Percentiles rank a stretch among this genome's conserved stretches.
These are phyloP conservation scores for Apantesis nais DNA, from an alignment of 2,888 invertebrate genomes.

Conservation along the genomic window DNA sequence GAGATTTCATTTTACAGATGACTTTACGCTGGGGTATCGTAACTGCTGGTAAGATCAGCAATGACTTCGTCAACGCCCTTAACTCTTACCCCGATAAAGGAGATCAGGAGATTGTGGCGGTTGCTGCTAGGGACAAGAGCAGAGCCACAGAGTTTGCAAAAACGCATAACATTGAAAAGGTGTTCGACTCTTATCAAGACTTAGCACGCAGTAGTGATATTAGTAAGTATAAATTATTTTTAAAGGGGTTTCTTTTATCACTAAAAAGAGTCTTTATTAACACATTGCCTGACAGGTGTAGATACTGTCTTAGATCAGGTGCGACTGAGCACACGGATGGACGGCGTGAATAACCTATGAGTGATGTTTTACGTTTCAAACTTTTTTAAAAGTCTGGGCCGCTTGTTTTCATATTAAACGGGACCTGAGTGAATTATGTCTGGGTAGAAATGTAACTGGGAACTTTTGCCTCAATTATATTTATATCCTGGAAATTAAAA, in stretches of 20 bases:
- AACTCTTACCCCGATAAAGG: conserved; percentile 85
- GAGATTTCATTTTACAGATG: conserved; percentile 61
- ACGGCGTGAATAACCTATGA: background rate
- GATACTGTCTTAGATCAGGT: background rate
- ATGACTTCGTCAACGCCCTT: conserved; percentile 92
- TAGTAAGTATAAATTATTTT: conserved; percentile 79
- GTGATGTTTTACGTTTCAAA: background rate
- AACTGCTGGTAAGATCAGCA: conserved; percentile 92
- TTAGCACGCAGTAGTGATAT: conserved; percentile 90
- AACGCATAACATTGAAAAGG: conserved; percentile 87
- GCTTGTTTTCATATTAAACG: too few relatives aligned
- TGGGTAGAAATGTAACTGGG: too few relatives aligned
- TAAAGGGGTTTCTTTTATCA: background rate
- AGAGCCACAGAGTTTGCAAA: conserved; percentile 91
- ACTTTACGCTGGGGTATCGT: conserved; percentile 93
- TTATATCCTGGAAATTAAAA: too few relatives aligned
- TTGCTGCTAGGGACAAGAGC: conserved; percentile 89
- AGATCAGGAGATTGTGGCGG: conserved; percentile 90
- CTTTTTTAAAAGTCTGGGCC: too few relatives aligned
- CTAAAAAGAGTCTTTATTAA: background rate
- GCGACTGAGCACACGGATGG: background rate
- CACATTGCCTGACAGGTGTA: background rate
- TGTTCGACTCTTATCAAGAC: conserved; percentile 90
- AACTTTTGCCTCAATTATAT: too few relatives aligned
- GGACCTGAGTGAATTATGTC: too few relatives aligned